phyloP scores from a whole-genome alignment of 2,888 invertebrate genomes.

The Pammene aurita region DNA sequence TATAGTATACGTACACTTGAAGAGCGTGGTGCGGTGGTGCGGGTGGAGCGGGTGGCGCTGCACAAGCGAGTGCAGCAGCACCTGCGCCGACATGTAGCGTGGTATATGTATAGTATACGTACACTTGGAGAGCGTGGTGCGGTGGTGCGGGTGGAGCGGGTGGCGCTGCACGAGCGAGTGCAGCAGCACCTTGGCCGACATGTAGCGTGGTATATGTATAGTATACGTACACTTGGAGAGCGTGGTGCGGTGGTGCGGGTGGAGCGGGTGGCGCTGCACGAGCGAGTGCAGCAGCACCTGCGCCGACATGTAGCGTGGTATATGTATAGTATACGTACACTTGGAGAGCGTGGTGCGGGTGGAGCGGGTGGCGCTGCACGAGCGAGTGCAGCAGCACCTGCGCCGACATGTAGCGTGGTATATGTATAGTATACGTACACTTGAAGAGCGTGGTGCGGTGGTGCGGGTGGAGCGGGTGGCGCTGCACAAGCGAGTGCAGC shows the following conservation, averaged over 20 bases:
- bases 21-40: slow-evolving; percentile 93
- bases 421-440: too few species aligned
- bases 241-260: slow-evolving; percentile 93
- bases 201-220: too few species aligned
- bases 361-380: slow-evolving; percentile 96
- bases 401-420: slow-evolving; percentile 98
- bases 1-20: slow-evolving; percentile 96
- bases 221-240: slow-evolving; percentile 96
- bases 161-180: slow-evolving; percentile 98
- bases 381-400: slow-evolving; percentile 98
- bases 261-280: slow-evolving; percentile 96
- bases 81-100: slow-evolving; percentile 99
- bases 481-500: slow-evolving; percentile 97
- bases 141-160: slow-evolving; percentile 94
- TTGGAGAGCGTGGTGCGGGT: slow-evolving; percentile 94
- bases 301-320: slow-evolving; percentile 98
- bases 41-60: slow-evolving; percentile 97
- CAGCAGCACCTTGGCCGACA: slow-evolving; percentile 98
- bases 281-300: slow-evolving; percentile 98
- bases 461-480: slow-evolving; percentile 94
- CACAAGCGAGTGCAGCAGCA: slow-evolving; percentile 97
- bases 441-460: slow-evolving; percentile 94
- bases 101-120: too few species aligned
- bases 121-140: slow-evolving; percentile 95
- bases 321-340: too few species aligned